Percentiles rank a stretch among this genome's conserved stretches.
Evolutionary conservation across 1,140 invertebrate genomes (phyloP).

Genomic region (Mactra quadrangularis): DNA sequence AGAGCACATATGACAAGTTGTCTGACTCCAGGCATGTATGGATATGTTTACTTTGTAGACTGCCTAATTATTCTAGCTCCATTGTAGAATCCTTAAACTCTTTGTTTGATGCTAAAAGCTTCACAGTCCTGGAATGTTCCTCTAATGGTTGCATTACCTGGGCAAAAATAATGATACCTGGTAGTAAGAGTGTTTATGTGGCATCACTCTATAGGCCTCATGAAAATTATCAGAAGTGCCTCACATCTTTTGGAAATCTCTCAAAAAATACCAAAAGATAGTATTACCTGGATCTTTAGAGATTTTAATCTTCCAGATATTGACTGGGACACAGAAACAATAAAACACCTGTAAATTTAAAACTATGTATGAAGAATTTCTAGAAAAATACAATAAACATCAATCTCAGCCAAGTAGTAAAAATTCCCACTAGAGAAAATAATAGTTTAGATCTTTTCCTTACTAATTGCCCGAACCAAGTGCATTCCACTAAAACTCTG

Average conservation of each 20-base stretch:
- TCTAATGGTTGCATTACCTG: neutral
- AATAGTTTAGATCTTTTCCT: conserved; percentile 33
- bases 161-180: neutral
- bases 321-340: conserved; percentile 19
- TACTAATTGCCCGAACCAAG: conserved; percentile 16
- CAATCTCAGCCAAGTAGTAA: conserved; percentile 35
- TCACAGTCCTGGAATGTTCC: conserved; percentile 5
- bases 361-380: conserved; percentile 16
- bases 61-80: neutral
- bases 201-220: neutral
- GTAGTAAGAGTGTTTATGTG: neutral
- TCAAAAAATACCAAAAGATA: conserved; percentile 21
- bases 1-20: conserved; percentile 4
- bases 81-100: neutral
- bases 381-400: conserved; percentile 31
- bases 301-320: conserved; percentile 43
- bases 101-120: neutral
- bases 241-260: neutral
- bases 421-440: conserved; percentile 32
- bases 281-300: conserved; percentile 28
- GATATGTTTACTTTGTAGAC: neutral
- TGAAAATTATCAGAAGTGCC: neutral
- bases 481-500: conserved; percentile 28
- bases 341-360: conserved; percentile 31
- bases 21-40: conserved; percentile 16